Conservation (phyloP, 2,888 invertebrate species). For the Sesamia inferens region DNA sequence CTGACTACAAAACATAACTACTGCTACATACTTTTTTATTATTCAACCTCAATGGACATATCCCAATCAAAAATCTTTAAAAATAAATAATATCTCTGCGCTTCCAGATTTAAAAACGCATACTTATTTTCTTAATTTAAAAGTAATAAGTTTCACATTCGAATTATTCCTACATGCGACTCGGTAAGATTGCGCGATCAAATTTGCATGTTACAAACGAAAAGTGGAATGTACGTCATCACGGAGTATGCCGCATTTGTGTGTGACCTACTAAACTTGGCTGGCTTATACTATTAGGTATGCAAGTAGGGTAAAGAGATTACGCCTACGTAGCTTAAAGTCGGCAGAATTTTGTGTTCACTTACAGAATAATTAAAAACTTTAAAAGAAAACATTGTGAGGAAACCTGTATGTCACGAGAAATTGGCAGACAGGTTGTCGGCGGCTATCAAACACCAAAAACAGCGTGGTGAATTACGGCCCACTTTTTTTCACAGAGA, state of each 20-base stretch:
- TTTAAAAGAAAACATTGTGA: not conserved
- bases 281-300: slow-evolving; percentile 44
- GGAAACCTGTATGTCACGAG: not conserved
- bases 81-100: not conserved
- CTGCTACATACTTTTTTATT: not conserved
- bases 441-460: not conserved
- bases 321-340: slow-evolving; percentile 5
- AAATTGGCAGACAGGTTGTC: not conserved
- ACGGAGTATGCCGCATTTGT: slow-evolving; percentile 29
- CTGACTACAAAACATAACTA: no score
- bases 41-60: not conserved
- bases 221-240: slow-evolving; percentile 47
- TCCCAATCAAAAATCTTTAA: not conserved
- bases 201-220: slow-evolving; percentile 50
- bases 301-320: slow-evolving; percentile 38
- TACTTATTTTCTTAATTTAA: slow-evolving; percentile 16
- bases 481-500: not conserved
- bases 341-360: not conserved
- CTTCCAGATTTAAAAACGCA: not conserved
- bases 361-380: not conserved
- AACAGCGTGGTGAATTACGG: not conserved
- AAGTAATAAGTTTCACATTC: slow-evolving; percentile 29
- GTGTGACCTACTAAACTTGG: slow-evolving; percentile 69
- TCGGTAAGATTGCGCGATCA: slow-evolving; percentile 42
- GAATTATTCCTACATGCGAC: slow-evolving; percentile 38